A percentile compares a stretch with the other conserved stretches of the same genome.
Evolutionary conservation across 2,797 vertebrate genomes (phyloP).

Genomic region (Pithecia hirsuta): DNA sequence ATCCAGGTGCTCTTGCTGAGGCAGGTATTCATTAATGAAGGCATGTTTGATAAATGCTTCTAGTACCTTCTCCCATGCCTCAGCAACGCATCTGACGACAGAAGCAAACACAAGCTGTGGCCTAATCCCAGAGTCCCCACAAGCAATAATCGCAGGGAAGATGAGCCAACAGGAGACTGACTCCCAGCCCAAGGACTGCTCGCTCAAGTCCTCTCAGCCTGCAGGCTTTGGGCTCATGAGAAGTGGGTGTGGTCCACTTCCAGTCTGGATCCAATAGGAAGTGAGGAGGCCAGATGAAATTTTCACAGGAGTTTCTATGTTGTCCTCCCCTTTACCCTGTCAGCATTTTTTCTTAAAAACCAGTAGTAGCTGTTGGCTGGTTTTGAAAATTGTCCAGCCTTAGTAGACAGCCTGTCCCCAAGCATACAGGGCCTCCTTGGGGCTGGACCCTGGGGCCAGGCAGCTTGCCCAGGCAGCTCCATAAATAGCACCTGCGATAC

Average conservation of each 20-base stretch:
- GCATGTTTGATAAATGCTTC: slow-evolving; percentile 42
- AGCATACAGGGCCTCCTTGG: slow-evolving; percentile 60
- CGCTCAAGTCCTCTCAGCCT: neutral
- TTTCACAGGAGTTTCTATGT: neutral
- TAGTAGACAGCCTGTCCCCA: neutral
- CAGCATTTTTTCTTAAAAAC: slow-evolving; percentile 30
- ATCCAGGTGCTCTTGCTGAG: neutral
- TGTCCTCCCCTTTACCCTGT: neutral
- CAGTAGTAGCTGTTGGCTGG: slow-evolving; percentile 73
- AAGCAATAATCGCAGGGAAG: slow-evolving; percentile 37
- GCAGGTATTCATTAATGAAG: slow-evolving; percentile 48
- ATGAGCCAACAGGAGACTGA: neutral
- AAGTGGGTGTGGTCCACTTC: neutral
- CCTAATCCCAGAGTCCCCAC: slow-evolving; percentile 43
- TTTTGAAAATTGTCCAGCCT: slow-evolving; percentile 63
- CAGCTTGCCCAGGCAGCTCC: slow-evolving; percentile 49
- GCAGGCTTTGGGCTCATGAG: neutral
- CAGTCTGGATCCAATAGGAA: neutral
- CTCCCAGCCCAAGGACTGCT: neutral
- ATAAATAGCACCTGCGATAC: slow-evolving; percentile 79
- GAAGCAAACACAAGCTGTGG: slow-evolving; percentile 28
- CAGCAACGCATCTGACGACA: slow-evolving; percentile 8
- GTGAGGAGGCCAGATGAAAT: neutral
- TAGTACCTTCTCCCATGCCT: slow-evolving; percentile 6
- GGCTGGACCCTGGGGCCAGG: slow-evolving; percentile 55